Evolutionary conservation across 1,140 invertebrate genomes (phyloP).

Genomic region (Caenorhabditis brenneri): DNA sequence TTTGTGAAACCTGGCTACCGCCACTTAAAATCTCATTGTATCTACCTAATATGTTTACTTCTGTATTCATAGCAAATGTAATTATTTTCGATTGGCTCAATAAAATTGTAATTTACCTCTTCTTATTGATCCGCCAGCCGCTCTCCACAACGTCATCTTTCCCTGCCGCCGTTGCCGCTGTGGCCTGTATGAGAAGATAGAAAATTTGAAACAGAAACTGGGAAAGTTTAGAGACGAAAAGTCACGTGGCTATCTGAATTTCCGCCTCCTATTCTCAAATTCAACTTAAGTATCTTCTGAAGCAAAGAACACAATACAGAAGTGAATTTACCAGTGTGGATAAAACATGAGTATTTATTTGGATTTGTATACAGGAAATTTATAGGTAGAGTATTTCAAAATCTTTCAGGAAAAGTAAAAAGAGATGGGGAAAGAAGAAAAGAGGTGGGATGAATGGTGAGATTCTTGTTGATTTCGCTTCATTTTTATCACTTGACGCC

Average conservation of each 20-base stretch:
- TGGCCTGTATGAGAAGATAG: not conserved
- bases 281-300: conserved; percentile 24
- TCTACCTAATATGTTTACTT: not conserved
- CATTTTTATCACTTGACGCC: not conserved
- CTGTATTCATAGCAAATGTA: too few species aligned
- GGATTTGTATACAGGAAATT: not conserved
- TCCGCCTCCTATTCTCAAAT: not conserved
- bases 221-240: not conserved
- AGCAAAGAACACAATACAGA: conserved; percentile 6
- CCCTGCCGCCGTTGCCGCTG: not conserved
- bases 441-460: not conserved
- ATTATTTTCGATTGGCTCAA: not conserved
- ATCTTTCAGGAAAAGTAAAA: not conserved
- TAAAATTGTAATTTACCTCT: not conserved
- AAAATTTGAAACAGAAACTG: not conserved
- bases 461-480: conserved; percentile 11
- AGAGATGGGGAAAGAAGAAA: not conserved
- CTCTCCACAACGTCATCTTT: not conserved
- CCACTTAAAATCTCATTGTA: conserved; percentile 25
- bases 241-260: not conserved
- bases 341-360: too few species aligned
- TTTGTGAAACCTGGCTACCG: not conserved
- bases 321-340: not conserved
- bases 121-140: conserved; percentile 33
- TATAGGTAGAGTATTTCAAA: not conserved